Evolutionary conservation across 2,113 vertebrate species (phyloP).

Genomic region (Cochlearius cochlearius): DNA sequence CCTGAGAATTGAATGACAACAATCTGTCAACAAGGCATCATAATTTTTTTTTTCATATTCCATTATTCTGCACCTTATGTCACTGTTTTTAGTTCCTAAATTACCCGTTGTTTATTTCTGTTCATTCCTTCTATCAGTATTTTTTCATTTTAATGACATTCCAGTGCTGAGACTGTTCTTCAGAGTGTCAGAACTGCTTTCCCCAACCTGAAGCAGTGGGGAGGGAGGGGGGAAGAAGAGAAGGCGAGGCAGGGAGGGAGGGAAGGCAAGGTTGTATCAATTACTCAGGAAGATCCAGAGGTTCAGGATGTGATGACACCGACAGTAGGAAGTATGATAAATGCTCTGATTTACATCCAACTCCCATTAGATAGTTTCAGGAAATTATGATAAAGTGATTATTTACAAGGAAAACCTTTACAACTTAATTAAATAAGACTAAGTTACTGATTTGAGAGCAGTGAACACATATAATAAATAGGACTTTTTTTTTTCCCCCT

Average conservation of each 20-base stretch:
- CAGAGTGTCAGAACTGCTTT: background rate
- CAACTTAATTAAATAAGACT: constrained; percentile 50
- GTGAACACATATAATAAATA: background rate
- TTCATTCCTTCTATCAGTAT: constrained; percentile 29
- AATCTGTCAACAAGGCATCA: constrained; percentile 74
- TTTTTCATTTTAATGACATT: constrained; percentile 69
- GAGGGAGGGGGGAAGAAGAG: background rate
- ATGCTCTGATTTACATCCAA: constrained; percentile 58
- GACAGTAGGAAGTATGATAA: constrained; percentile 47
- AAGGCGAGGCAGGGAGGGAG: background rate
- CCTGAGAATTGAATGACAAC: constrained; percentile 69
- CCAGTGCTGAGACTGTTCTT: constrained; percentile 5
- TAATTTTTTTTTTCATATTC: constrained; percentile 53
- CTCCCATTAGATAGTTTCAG: constrained; percentile 51
- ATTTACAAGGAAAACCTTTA: constrained; percentile 57
- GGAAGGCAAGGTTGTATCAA: background rate
- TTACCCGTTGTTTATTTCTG: constrained; percentile 55
- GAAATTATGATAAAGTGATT: constrained; percentile 68
- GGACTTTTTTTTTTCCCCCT: fast-evolving
- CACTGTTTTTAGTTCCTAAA: constrained; percentile 69
- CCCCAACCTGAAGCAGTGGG: background rate
- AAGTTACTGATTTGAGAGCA: background rate
- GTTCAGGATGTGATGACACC: background rate
- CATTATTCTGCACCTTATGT: constrained; percentile 77
- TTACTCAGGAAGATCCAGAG: constrained; percentile 56